These are phyloP conservation scores for Zaprionus lineosus DNA, from an alignment of 2,888 invertebrate genomes.

Conservation along the genomic window DNA sequence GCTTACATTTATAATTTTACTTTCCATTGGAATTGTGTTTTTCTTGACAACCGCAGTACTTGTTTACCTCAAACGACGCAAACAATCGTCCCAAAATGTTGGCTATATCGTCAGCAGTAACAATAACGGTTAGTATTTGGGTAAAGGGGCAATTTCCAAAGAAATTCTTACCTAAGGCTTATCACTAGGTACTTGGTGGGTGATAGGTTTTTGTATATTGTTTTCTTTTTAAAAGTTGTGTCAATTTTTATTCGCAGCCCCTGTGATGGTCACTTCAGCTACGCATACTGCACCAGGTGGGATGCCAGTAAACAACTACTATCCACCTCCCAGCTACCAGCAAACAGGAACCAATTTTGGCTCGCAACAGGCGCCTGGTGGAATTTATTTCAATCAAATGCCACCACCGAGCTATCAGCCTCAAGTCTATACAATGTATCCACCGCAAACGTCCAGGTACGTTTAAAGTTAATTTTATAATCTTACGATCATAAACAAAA, in stretches of 20 bases:
- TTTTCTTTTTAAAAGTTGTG: not conserved
- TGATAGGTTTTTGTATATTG: not conserved
- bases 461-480: not conserved
- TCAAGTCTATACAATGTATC: not conserved
- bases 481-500: not conserved
- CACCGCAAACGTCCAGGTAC: conserved; percentile 9
- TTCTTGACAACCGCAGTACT: conserved; percentile 12
- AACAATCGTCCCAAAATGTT: not conserved
- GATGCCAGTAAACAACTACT: not conserved
- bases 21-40: conserved; percentile 9
- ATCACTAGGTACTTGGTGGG: not conserved
- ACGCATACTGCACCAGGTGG: not conserved
- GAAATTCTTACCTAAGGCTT: not conserved
- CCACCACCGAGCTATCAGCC: conserved; percentile 8
- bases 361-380: too few relatives aligned
- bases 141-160: too few relatives aligned
- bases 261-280: not conserved
- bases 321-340: not conserved
- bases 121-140: conserved; percentile 9
- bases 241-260: not conserved
- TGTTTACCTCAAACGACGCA: not conserved
- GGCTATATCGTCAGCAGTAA: conserved; percentile 35
- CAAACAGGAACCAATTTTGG: too few relatives aligned
- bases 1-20: conserved; percentile 9
- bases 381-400: too few relatives aligned